phyloP scores from a whole-genome alignment of 2,113 vertebrate genomes.

The Sciurus niger region DNA sequence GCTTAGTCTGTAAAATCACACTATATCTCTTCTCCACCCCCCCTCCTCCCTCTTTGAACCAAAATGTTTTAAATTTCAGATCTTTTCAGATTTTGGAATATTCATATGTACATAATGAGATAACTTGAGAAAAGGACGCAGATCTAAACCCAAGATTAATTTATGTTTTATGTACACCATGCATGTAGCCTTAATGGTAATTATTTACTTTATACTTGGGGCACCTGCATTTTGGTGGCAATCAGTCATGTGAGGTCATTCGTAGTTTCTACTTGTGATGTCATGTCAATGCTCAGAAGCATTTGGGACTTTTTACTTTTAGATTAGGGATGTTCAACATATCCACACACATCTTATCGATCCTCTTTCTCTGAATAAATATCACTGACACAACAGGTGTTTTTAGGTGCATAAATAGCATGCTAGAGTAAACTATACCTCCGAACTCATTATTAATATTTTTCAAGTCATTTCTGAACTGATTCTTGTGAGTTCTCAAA shows the following conservation, averaged over 20 bases:
- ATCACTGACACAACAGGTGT: not conserved
- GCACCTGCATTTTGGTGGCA: no score
- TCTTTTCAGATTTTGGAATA: not conserved
- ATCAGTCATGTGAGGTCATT: not conserved
- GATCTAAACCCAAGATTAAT: not conserved
- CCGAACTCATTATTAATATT: not conserved
- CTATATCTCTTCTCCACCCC: no score
- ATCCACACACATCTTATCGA: no score
- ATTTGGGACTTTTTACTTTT: not conserved
- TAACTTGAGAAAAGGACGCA: not conserved
- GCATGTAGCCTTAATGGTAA: not conserved
- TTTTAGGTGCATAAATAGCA: not conserved
- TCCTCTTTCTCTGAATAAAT: not conserved
- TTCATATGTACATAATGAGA: not conserved
- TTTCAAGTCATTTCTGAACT: not conserved
- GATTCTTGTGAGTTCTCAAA: not conserved
- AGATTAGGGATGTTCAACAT: not conserved
- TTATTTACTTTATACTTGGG: not conserved
- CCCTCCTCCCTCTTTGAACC: not conserved
- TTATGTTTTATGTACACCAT: no score
- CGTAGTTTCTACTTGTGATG: not conserved
- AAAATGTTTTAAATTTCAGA: not conserved
- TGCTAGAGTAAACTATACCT: no score
- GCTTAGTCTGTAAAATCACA: not conserved
- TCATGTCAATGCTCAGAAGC: not conserved